Base-by-base conservation (phyloP, 2,888 invertebrate species). In the Oxytorus armatus region DNA sequence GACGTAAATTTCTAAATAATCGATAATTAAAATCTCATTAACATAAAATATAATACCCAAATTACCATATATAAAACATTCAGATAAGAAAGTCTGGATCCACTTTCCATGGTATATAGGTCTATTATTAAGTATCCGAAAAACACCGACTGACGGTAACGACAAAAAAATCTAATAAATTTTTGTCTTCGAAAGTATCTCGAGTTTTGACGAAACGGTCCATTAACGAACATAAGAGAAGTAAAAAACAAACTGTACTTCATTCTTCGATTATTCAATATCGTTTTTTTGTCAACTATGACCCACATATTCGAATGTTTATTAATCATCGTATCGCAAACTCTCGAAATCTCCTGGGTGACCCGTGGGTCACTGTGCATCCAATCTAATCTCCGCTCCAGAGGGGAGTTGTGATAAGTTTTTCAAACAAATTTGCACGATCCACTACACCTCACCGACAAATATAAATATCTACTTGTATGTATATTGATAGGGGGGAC, bases 331-430 rank as follows among this genome's bases (percentile, higher is more conserved):
- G n/a, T 63, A 69, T 73, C 51, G 36, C 36, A 14, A 47, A 57
- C 29, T 77, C 70, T 70, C 55, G 59, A 68, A 79, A 51, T 74
- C 55, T 69, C 55, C 18, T 25, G 63, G 49, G 33, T 63, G 51
- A 74, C 61, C 23, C 74, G n/a, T n/a, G 68, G 78, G 63, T 74
- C 78, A 74, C 8, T 44, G 39, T 79, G 66, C 55, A 63, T n/a
- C 53, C 44, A 79, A 79, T 69, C 74, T 55, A 74, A 79, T 74
- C 78, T 66, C 36, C 10, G 29, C 7, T 36, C 51, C 16, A n/a
- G 49, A 16, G 8, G 11, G 49, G 14, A 8, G 49, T n/a, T 53
- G 21, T 29, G 51, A 11, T 39, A 59, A 7, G 11, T n/a, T n/a
- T 1, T 53, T 69, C 11, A 11, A 53, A 59, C 33, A 65, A 73